Evolutionary conservation across 1,140 invertebrate species (phyloP), one percentile per base, ranked within the genome.

Genomic region (Drosophila malerkotliana): DNA sequence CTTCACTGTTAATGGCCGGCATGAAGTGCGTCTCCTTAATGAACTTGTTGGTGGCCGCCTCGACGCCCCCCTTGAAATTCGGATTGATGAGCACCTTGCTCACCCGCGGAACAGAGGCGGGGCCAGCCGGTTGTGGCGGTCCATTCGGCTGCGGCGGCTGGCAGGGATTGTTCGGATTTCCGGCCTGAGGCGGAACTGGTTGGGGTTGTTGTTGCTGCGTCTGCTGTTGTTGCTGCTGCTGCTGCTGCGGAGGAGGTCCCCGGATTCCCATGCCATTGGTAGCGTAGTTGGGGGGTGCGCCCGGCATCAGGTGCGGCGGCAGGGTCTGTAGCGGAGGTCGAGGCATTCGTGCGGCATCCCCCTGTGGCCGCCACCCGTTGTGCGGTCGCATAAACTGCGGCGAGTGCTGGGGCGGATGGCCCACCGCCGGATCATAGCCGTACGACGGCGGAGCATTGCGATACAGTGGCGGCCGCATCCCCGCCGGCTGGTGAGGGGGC

Each of bases 21-120:
- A 91, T 82, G 54, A 90, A 91, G 60, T 92, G 91, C 0, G 90
- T 91, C 72, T 92, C 91, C 64, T 92, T 90, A 30, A 92, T 91
- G 52, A 92, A 87, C 76, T 92, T 92, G 62, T 84, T 91, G 28
- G 89, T 92, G 26, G 90, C 91, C 15, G 91, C 91, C 72, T 92
- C 87, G 47, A 92, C 91, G 15, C 91, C 91, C 6, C 91, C 91
- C 62, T 92, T 92, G 39, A 92, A 92, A 58, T 92, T 92, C 8
- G 91, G 91, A 80, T 92, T 92, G 39, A 92, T 92, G 12, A 92
- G 74, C 58, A 92, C 91, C 75, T 92, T 92, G 56, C 90, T 74
- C 5, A 92, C 83, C 2, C 87, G 85, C 24, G 80, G 63, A 26
- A 73, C 71, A 9, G 66, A 26, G 74, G 37, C 4, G 84, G 32